Percentiles rank a stretch among this genome's conserved stretches.
Conservation (phyloP, 2,797 vertebrate genomes). For the Cossypha caffra region DNA sequence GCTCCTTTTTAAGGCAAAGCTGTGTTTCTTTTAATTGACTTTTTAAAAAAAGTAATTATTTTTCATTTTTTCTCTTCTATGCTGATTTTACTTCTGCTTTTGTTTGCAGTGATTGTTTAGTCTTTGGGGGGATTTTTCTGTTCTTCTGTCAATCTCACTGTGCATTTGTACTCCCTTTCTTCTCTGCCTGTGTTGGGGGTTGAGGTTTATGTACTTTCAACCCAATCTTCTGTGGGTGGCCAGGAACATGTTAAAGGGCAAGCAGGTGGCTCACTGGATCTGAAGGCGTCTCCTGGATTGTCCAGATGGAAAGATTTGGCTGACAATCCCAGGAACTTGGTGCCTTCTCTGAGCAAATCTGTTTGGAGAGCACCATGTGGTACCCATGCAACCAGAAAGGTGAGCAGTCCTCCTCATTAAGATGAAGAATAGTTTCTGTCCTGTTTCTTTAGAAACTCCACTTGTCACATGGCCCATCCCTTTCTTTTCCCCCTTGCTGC, state of each 20-base stretch:
- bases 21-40: not conserved
- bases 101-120: not conserved
- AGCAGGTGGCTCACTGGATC: not conserved
- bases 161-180: not conserved
- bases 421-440: not conserved
- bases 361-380: not conserved
- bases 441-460: not conserved
- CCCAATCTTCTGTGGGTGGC: not conserved
- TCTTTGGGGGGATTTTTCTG: not conserved
- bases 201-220: constrained; percentile 1
- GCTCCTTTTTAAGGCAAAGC: not conserved
- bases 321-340: not conserved
- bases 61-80: not conserved
- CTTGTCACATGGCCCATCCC: not conserved
- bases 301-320: constrained; percentile 56
- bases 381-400: not conserved
- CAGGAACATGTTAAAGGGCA: constrained; percentile 1
- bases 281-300: constrained; percentile 27
- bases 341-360: not conserved
- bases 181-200: not conserved
- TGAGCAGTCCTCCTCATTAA: not conserved
- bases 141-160: not conserved
- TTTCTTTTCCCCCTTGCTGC: not conserved
- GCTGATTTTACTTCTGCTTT: not conserved
- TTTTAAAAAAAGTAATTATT: not conserved